phyloP scores from a whole-genome alignment of 92 coral and sea anemone genomes.

The Pocillopora grandis region DNA sequence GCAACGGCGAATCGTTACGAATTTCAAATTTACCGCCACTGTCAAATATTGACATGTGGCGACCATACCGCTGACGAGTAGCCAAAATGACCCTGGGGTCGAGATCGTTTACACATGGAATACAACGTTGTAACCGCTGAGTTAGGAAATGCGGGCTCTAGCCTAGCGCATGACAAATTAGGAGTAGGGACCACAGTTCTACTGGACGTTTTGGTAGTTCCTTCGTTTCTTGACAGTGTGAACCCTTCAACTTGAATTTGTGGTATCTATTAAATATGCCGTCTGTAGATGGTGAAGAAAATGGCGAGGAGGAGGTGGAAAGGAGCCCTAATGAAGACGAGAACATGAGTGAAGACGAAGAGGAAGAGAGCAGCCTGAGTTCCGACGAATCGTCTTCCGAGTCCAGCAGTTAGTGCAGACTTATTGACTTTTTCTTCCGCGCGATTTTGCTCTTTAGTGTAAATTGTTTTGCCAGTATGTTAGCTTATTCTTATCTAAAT shows the following conservation, averaged over 20 bases:
- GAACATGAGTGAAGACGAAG: conserved; percentile 98
- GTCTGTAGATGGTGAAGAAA: conserved; percentile 97
- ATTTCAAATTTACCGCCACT: too few species aligned
- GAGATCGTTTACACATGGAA: too few species aligned
- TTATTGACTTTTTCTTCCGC: conserved; percentile 19
- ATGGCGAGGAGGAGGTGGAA: conserved; percentile 95
- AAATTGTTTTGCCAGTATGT: not conserved
- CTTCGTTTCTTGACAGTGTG: not conserved
- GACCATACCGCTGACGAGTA: too few species aligned
- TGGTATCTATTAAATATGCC: conserved; percentile 54
- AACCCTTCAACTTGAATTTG: not conserved
- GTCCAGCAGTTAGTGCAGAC: conserved; percentile 48
- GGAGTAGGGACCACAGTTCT: not conserved
- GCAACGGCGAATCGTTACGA: too few species aligned
- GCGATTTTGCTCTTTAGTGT: not conserved
- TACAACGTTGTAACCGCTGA: too few species aligned
- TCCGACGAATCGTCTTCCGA: conserved; percentile 95
- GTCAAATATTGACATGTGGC: too few species aligned
- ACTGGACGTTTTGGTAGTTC: not conserved
- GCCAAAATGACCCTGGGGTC: too few species aligned
- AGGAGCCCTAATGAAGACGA: conserved; percentile 94
- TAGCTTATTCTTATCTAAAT: not conserved
- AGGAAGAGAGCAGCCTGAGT: conserved; percentile 90
- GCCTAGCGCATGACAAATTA: conserved; percentile 27
- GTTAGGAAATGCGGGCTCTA: not conserved